Base-by-base conservation (phyloP, 2,797 vertebrate genomes). In the Sebastes trivittatus region DNA sequence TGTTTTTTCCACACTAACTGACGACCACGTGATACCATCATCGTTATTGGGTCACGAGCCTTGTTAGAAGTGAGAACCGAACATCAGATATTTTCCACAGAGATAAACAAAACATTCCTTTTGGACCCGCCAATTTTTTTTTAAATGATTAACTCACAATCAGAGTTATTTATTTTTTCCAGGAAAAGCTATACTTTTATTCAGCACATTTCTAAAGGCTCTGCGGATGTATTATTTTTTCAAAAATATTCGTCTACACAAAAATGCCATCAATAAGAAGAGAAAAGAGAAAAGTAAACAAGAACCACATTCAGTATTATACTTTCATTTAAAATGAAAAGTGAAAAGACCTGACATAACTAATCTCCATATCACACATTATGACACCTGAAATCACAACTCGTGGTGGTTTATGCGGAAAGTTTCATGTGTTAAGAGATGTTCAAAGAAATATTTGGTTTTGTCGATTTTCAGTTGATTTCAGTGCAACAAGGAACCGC, bases 361-460 rank as follows among this genome's bases (percentile, higher is more conserved):
- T 23, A 70, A 75, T 25, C 60, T 68, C 46, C 11, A 72, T 36
- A 59, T 77, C 20, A 64, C 60, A 73, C 68, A 46, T 75, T 22
- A 9, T 52, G 70, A 75, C 14, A 80, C 25, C 1, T 70, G 60
- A 84, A 89, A 82, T 81, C 83, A 79, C n/a, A 3, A 76, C 62
- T 85, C 3, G 11, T 38, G 18, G 64, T 77, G 85, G 77, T 89
- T 85, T 34, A 73, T 66, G 58, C 5, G n/a, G 27, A 85, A 75
- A 52, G 69, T 87, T 86, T 84, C 67, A 23, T 49, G 27, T 80
- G 58, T 67, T 61, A 30, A 11, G 36, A 75, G 29, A 66, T 34
- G 34, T 64, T 61, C 59, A 74, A 74, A 66, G 52, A 58, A 80
- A 70, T 30, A 20, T 64, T 65, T 32, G 62, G 38, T 72, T 81